Conservation (phyloP, 2,113 vertebrate genomes). For the Henicopernis longicauda region DNA sequence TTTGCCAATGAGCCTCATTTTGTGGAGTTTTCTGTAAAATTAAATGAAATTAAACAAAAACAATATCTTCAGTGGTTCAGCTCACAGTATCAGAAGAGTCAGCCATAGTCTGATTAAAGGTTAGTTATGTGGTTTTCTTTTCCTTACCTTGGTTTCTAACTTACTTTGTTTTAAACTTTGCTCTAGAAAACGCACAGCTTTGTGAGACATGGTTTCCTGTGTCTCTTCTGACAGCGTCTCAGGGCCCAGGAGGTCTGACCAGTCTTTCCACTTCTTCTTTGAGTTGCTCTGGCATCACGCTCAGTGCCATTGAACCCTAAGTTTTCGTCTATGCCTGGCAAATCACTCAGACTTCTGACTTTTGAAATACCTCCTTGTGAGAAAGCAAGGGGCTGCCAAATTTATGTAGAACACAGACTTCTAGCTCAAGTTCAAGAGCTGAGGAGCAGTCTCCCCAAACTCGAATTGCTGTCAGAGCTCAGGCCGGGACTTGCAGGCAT, state of each 20-base stretch:
- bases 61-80: neutral
- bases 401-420: neutral
- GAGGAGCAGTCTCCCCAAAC: neutral
- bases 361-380: neutral
- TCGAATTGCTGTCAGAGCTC: neutral
- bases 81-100: neutral
- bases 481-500: neutral
- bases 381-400: neutral
- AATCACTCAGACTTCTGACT: neutral
- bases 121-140: neutral
- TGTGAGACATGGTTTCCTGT: neutral
- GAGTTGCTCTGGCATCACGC: neutral
- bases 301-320: neutral
- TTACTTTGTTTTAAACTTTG: neutral
- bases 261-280: neutral
- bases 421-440: neutral
- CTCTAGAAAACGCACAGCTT: neutral
- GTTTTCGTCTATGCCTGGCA: neutral
- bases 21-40: neutral
- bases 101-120: neutral
- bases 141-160: neutral
- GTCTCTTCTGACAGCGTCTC: neutral
- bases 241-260: neutral
- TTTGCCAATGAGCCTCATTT: neutral
- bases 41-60: neutral